These are phyloP conservation scores for Leptopilina myrica DNA, from an alignment of 2,888 invertebrate genomes.

Conservation along the genomic window DNA sequence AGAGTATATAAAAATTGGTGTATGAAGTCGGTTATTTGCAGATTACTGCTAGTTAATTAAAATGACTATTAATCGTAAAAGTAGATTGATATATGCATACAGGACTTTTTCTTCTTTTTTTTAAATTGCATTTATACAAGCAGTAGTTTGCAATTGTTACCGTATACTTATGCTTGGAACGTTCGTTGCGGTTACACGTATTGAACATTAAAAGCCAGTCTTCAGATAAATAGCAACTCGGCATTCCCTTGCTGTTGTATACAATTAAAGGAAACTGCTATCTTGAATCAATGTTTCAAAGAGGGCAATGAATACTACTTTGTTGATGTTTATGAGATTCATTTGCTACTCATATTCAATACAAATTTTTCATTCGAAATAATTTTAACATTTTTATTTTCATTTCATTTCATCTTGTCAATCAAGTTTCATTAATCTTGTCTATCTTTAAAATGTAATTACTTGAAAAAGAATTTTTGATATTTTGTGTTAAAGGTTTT, in stretches of 20 bases:
- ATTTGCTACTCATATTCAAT: constrained; percentile 5
- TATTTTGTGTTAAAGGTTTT: too few relatives aligned
- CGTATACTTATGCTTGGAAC: constrained; percentile 25
- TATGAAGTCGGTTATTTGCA: too few relatives aligned
- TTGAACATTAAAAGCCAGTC: constrained; percentile 46
- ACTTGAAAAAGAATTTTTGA: too few relatives aligned
- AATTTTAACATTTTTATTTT: too few relatives aligned
- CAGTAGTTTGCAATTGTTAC: constrained; percentile 18
- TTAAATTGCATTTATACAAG: constrained; percentile 13
- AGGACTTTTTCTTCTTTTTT: constrained; percentile 2
- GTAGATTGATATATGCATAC: too few relatives aligned
- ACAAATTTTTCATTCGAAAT: neutral
- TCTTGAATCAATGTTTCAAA: constrained; percentile 18
- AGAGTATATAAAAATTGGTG: too few relatives aligned
- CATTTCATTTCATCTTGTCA: too few relatives aligned
- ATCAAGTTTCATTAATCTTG: too few relatives aligned
- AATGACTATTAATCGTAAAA: too few relatives aligned
- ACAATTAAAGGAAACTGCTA: constrained; percentile 45
- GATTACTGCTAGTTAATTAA: too few relatives aligned
- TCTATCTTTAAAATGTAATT: too few relatives aligned
- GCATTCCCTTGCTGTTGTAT: constrained; percentile 47
- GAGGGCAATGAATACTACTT: constrained; percentile 5
- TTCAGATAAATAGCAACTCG: constrained; percentile 51
- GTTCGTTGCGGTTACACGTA: constrained; percentile 32
- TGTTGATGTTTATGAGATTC: constrained; percentile 20